phyloP scores from a whole-genome alignment of 2,888 invertebrate genomes.

The Caradrina clavipalpis region DNA sequence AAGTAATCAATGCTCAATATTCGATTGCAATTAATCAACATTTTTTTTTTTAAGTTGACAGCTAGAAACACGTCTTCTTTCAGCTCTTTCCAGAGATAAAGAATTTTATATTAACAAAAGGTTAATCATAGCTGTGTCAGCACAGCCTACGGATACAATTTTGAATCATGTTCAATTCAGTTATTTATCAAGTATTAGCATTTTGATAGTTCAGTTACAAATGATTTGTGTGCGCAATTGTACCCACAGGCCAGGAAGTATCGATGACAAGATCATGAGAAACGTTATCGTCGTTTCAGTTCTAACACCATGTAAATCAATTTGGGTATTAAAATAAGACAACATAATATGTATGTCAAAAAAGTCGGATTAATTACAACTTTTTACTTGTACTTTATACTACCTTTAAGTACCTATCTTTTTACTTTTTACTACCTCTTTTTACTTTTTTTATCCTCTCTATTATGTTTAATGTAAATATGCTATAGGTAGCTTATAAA shows the following conservation, averaged over 20 bases:
- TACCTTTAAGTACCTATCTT: too few relatives aligned
- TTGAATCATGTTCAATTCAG: background rate
- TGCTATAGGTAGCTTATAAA: too few relatives aligned
- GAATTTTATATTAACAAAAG: background rate
- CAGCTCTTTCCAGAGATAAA: background rate
- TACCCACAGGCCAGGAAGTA: constrained; percentile 3
- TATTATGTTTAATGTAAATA: too few relatives aligned
- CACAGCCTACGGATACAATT: constrained; percentile 5
- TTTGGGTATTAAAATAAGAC: too few relatives aligned
- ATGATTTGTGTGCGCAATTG: constrained; percentile 18
- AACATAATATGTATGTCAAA: too few relatives aligned
- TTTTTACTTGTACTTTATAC: too few relatives aligned
- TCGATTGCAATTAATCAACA: background rate
- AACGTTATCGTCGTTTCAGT: background rate
- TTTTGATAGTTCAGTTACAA: constrained; percentile 22
- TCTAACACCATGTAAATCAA: too few relatives aligned
- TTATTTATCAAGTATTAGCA: constrained; percentile 34
- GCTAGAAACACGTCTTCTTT: background rate
- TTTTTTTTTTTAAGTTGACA: background rate
- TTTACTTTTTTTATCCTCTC: too few relatives aligned
- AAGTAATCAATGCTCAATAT: too few relatives aligned
- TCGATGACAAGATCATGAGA: constrained; percentile 18
- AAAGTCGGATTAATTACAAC: too few relatives aligned
- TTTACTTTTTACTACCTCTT: too few relatives aligned
- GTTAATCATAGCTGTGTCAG: background rate